Evolutionary conservation across 2,888 invertebrate genomes (phyloP), one percentile per base, ranked within the genome.

Genomic region (Meta bourneti): DNA sequence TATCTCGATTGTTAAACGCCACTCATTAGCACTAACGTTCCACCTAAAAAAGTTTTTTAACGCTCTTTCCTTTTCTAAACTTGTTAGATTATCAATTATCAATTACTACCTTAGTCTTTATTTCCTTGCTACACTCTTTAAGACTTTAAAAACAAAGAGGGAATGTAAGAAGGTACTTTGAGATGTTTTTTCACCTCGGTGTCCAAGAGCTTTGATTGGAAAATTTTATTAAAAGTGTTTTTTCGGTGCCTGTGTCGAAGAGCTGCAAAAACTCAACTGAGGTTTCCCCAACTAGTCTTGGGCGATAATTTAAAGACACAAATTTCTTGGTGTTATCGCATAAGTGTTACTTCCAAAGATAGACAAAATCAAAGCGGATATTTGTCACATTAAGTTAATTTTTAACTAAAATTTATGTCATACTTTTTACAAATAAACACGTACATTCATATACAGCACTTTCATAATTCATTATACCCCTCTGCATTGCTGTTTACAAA

Each of bases 31-130:
- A 34, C 51, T 83, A 20, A 72, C 61, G 74, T 61, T 16, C 34
- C 34, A 79, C 52, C 5, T 0, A 54, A 75, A 74, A 19, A 20
- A 19, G 16, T 19, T 54, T 54, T 72, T 74, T 52, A 20, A 2
- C 6, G 7, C 20, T 13, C 20, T 51, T 72, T 74, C 6, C 13
- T 34, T 82, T 82, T 80, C 48, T 34, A 13, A 71, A 54, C 82
- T 70, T 84, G 75, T 84, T 74, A 84, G 8, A 54, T 52, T 84
- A 84, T 84, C 84, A 84, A 84, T 84, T 84, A 84, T 84, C 72
- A 84, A 84, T 84, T 74, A 69, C 52, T 84, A 74, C 20, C 74
- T 84, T 34, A 13, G 84, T 54, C 72, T 84, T 84, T 84, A 9
- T 54, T 75, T n/a, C 48, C 74, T 75, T 72, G 13, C 74, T 20